Evolutionary conservation across 2,888 invertebrate species (phyloP), one percentile per base, ranked within the genome.

Genomic region (Catotricha subobsoleta): DNA sequence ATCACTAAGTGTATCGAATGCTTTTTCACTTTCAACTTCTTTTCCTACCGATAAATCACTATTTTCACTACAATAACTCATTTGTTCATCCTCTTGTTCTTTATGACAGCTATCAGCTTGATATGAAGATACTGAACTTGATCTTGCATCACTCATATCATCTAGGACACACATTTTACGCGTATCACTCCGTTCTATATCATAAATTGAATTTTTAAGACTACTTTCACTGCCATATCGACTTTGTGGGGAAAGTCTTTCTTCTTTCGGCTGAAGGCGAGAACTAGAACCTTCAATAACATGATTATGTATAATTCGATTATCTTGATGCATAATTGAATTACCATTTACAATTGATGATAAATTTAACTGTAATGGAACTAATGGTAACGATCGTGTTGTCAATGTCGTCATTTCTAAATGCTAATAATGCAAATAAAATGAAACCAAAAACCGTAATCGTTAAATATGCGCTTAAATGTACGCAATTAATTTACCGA

Each of bases 31-130:
- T 31, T 45, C 45, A 46, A 57, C 54, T 45, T 84, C 83, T 54
- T 82, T 81, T 6, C 83, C 82, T 47, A 84, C 83, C 49, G 82
- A 83, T 25, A 84, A 55, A 3, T 82, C 83, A 33, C 83, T 84
- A 52, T 80, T 82, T 51, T 80, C 80, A 50, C 77, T 77, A 49
- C 76, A 74, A 48, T 76, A 75, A 44, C 78, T 79, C 46, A 71
- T 69, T 15, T 72, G 70, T 47, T 25, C 54, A 16, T 45, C 41
- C 3, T 41, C 38, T 9, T 39, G 33, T 0, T 50, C 52, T 21
- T 47, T 48, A 23, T 49, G 48, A 19, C 48, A 49, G 20, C 44
- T 45, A 28, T 38, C 38, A 12, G 31, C 41, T 37, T 37, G 35
- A 21, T 40, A 36, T 10, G 44, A 44, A 3, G 39, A 29, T 15